Percentiles rank a stretch among this genome's conserved stretches.
Evolutionary conservation across 2,113 vertebrate genomes (phyloP).

Genomic region (Heterochromis multidens): DNA sequence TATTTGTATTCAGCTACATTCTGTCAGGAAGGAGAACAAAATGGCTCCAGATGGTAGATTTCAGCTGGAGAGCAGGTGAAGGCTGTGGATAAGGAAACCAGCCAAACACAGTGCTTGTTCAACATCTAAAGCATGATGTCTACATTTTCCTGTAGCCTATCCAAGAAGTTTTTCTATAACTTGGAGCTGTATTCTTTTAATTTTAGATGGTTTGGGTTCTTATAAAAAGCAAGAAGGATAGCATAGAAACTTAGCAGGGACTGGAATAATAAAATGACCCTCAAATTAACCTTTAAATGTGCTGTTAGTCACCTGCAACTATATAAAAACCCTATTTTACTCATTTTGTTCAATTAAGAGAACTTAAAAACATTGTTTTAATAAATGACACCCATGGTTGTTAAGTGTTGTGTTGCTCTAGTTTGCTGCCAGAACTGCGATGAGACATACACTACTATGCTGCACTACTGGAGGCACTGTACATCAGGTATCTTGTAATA

Average conservation of each 20-base stretch:
- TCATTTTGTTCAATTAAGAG: neutral
- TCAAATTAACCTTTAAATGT: neutral
- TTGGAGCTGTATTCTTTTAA: neutral
- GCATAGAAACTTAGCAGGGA: neutral
- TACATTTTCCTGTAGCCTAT: neutral
- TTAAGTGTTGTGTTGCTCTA: neutral
- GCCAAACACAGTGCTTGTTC: neutral
- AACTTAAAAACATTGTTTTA: neutral
- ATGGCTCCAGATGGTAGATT: neutral
- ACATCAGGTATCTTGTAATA: neutral
- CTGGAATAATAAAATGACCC: neutral
- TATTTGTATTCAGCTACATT: conserved; percentile 1
- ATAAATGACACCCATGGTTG: neutral
- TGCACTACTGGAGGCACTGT: neutral
- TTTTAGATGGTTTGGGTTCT: neutral
- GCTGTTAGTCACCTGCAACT: neutral
- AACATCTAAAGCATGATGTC: neutral
- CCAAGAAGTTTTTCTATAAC: neutral
- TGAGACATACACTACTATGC: neutral
- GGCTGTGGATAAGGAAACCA: neutral
- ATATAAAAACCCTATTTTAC: neutral
- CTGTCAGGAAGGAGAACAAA: neutral
- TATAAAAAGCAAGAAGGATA: neutral
- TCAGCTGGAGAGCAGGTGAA: neutral
- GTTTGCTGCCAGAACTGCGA: neutral